Conservation (phyloP, 2,888 invertebrate species). For the Nomada hirtipes region DNA sequence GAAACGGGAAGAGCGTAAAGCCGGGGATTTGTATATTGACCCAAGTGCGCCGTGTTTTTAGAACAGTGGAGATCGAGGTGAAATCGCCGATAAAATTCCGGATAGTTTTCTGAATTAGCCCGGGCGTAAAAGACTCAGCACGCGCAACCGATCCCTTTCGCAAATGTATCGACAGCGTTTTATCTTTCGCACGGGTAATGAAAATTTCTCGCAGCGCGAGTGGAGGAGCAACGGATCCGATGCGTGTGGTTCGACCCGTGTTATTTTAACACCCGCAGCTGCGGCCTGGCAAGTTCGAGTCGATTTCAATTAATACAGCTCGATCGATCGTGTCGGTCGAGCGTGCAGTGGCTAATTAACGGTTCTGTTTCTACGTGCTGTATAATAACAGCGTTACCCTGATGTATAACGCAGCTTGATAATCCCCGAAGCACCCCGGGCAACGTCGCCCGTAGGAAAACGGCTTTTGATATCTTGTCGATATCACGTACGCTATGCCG, state of each 20-base stretch:
- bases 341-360: slow-evolving; percentile 58
- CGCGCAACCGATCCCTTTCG: too few relatives aligned
- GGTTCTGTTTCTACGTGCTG: slow-evolving; percentile 43
- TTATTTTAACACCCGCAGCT: slow-evolving; percentile 13
- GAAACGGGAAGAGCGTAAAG: not conserved
- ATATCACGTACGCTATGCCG: slow-evolving; percentile 50
- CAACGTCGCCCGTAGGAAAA: slow-evolving; percentile 62
- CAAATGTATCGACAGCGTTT: not conserved
- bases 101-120: not conserved
- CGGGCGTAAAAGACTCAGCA: too few relatives aligned
- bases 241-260: not conserved
- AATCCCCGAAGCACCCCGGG: slow-evolving; percentile 34
- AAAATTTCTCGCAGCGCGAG: not conserved
- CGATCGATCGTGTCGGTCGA: slow-evolving; percentile 30
- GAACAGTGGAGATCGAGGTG: not conserved
- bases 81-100: not conserved
- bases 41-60: not conserved
- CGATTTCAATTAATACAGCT: slow-evolving; percentile 44
- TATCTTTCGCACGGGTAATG: not conserved
- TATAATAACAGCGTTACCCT: slow-evolving; percentile 50
- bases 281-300: not conserved
- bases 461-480: slow-evolving; percentile 66
- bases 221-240: not conserved
- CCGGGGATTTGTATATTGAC: not conserved
- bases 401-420: slow-evolving; percentile 46